Evolutionary conservation across 2,113 vertebrate genomes (phyloP), one percentile per base, ranked within the genome.

Genomic region (Pteronura brasiliensis): DNA sequence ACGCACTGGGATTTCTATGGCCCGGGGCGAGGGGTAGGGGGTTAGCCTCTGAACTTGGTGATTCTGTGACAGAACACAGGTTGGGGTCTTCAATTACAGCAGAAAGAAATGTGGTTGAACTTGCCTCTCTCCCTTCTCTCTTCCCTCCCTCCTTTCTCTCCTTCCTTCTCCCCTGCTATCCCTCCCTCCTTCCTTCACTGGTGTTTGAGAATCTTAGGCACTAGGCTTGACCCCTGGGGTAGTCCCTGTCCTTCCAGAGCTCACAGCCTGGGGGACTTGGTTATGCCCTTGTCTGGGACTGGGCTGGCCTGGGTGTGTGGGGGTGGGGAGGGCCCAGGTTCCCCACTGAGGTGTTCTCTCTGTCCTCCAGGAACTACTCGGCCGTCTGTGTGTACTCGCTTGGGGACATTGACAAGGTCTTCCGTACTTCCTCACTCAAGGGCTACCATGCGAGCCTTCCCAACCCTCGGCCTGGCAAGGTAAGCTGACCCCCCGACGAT

Each of bases 321-420:
- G 80, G 92, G 55, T 14, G 27, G 47, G 18, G 39, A 8, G 55
- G n/a, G 34, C 7, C n/a, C 34, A 25, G 55, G 55, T 39, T 29
- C 27, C 7, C 29, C 34, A 25, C 85, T 47, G 88, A 97, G 17
- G 20, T 29, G 52, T 31, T 82, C 23, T 95, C 49, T 52, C 1
- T 92, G 44, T 88, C 36, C 34, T 23, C 0, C 95, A 99, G 99
- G 99, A 99, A 99, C 88, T 99, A 99, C 71, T 99, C 99, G 0
- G 99, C 99, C 0, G 98, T 99, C 76, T 99, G 99, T 0, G 98
- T 99, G 87, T 99, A 99, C 90, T 99, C 99, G 0, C 98, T 99
- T 0, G 97, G 72, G 23, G 99, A 99, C 84, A 99, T 99, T 15
- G 99, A 99, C 84, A n/a, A 25, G 0, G 93, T 99, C 88, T 99